A percentile compares a stretch with the other conserved stretches of the same genome.
Evolutionary conservation across 2,113 vertebrate species (phyloP).

Genomic region (Miniopterus natalensis): DNA sequence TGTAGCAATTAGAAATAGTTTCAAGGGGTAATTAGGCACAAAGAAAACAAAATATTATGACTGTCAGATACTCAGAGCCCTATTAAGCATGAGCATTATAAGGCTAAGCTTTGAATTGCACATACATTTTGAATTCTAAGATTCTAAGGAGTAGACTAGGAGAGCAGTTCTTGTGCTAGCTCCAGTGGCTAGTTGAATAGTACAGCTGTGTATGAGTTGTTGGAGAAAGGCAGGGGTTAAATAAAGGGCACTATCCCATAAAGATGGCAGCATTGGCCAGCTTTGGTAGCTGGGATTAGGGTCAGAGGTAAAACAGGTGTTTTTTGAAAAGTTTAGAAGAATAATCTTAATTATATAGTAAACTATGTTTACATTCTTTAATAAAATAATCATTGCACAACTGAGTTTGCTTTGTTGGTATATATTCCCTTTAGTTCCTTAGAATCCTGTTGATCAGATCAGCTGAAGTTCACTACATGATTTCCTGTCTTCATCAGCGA

Average conservation of each 20-base stretch:
- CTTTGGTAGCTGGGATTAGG: not conserved
- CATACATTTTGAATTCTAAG: not conserved
- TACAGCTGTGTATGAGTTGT: not conserved
- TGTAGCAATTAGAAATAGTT: not conserved
- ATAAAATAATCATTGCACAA: not conserved
- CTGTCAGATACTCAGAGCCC: not conserved
- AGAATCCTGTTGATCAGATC: not conserved
- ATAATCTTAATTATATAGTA: not conserved
- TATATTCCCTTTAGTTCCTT: slow-evolving; percentile 13
- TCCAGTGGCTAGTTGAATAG: not conserved
- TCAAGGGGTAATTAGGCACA: not conserved
- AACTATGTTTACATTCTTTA: not conserved
- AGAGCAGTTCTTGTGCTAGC: not conserved
- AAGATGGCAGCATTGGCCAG: not conserved
- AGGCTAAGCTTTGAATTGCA: not conserved
- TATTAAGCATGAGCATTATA: not conserved
- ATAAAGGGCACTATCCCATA: not conserved
- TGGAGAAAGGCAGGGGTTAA: not conserved
- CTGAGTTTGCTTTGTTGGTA: not conserved
- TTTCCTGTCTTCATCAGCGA: not conserved
- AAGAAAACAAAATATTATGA: not conserved
- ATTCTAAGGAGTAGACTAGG: not conserved
- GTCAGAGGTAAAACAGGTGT: not conserved
- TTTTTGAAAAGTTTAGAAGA: not conserved
- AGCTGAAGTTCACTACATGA: not conserved